Percentiles rank a stretch among this genome's conserved stretches.
phyloP scores from a whole-genome alignment of 2,113 vertebrate species.

The Piaya cayana region DNA sequence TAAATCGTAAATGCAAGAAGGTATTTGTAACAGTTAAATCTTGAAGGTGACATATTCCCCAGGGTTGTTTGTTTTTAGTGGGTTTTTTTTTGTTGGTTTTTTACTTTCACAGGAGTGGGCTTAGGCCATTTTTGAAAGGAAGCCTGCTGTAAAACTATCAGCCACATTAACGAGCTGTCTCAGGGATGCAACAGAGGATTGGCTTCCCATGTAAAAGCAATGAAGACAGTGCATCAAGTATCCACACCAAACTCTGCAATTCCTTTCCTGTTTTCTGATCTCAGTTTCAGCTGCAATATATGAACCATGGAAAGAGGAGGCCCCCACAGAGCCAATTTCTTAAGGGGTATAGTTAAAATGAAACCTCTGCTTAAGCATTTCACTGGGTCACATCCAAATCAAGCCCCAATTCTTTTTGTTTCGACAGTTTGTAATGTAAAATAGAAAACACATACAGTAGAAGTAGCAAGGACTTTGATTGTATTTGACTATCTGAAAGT shows the following conservation, averaged over 20 bases:
- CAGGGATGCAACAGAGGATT: not conserved
- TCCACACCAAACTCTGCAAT: accelerated
- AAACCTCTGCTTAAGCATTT: not conserved
- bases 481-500: constrained; percentile 67
- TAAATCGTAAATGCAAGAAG: not conserved
- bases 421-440: constrained; percentile 72
- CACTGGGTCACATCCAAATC: not conserved
- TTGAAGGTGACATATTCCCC: not conserved
- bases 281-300: not conserved
- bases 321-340: not conserved
- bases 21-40: accelerated
- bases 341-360: not conserved
- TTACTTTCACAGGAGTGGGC: not conserved
- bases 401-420: constrained; percentile 61
- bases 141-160: not conserved
- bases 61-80: too few species aligned
- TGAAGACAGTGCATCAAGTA: not conserved
- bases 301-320: not conserved
- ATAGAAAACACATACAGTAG: constrained; percentile 65
- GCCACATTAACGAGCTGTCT: not conserved
- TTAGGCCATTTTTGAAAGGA: not conserved
- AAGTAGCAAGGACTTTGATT: too few species aligned
- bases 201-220: not conserved
- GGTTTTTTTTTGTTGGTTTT: too few species aligned
- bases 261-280: not conserved